Evolutionary conservation across 2,797 vertebrate species (phyloP).

Genomic region (Huso huso): DNA sequence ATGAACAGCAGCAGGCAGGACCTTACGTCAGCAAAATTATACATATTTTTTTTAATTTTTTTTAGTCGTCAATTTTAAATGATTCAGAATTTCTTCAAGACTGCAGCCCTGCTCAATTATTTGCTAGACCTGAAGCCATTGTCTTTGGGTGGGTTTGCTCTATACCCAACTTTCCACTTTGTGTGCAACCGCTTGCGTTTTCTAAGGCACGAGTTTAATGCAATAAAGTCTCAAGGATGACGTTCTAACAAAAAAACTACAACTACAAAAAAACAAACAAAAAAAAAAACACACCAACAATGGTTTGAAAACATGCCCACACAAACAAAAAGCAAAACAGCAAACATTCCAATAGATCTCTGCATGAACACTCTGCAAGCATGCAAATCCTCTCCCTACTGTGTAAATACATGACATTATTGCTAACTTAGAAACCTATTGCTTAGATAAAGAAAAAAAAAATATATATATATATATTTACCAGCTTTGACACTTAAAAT

Average conservation of each 20-base stretch:
- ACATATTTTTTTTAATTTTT: not conserved
- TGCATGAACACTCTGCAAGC: conserved; percentile 30
- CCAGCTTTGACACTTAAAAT: conserved; percentile 14
- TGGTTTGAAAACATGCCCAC: not conserved
- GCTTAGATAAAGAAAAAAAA: conserved; percentile 43
- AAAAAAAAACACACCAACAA: too few species aligned
- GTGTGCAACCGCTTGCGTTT: conserved; percentile 62
- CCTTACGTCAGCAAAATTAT: not conserved
- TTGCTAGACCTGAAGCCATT: conserved; percentile 11
- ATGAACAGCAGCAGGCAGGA: not conserved
- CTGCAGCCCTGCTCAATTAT: not conserved
- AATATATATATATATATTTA: conserved; percentile 1
- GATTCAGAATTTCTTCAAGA: not conserved
- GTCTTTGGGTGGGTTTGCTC: conserved; percentile 44
- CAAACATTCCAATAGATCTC: conserved; percentile 21
- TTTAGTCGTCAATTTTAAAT: too few species aligned
- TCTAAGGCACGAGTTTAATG: conserved; percentile 86
- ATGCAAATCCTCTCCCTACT: conserved; percentile 42
- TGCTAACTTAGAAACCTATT: conserved; percentile 50
- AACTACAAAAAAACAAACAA: not conserved
- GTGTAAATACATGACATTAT: conserved; percentile 62
- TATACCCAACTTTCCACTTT: conserved; percentile 33
- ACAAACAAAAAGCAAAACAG: not conserved
- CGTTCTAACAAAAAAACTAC: conserved; percentile 29
- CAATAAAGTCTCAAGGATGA: conserved; percentile 43